A percentile compares a stretch with the other conserved stretches of the same genome.
Conservation (phyloP, 2,888 invertebrate genomes). For the Polyommatus icarus region DNA sequence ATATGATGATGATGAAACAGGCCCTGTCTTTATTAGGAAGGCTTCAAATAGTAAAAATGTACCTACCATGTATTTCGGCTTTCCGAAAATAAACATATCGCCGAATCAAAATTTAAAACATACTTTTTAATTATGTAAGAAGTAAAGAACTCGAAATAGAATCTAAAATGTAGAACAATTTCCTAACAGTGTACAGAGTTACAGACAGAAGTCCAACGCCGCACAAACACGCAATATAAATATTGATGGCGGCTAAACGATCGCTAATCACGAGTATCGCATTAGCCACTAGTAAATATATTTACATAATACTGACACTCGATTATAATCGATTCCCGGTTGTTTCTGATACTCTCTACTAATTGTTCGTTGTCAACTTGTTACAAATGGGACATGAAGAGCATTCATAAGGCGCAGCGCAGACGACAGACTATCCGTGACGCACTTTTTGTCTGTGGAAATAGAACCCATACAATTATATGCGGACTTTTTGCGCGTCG, state of each 20-base stretch:
- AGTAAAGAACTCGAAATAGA: not conserved
- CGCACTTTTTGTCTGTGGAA: no score
- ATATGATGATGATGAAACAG: no score
- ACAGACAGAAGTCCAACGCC: slow-evolving; percentile 48
- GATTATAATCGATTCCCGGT: not conserved
- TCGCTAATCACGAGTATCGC: slow-evolving; percentile 66
- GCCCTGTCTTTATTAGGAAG: not conserved
- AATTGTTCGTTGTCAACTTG: not conserved
- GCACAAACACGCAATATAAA: slow-evolving; percentile 66
- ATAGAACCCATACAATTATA: no score
- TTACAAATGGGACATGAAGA: not conserved
- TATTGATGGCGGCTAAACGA: slow-evolving; percentile 72
- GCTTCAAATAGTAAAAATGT: not conserved
- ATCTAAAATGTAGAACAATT: slow-evolving; percentile 7
- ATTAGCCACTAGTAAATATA: slow-evolving; percentile 42
- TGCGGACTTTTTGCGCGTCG: no score
- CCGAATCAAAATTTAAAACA: no score
- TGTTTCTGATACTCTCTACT: not conserved
- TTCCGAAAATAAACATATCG: not conserved
- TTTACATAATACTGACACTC: not conserved
- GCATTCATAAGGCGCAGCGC: not conserved
- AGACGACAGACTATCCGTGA: no score
- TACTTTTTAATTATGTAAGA: not conserved
- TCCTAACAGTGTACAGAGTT: not conserved
- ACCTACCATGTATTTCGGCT: not conserved